Evolutionary conservation across 2,888 invertebrate species (phyloP).

Genomic region (Leptopilina syphax): DNA sequence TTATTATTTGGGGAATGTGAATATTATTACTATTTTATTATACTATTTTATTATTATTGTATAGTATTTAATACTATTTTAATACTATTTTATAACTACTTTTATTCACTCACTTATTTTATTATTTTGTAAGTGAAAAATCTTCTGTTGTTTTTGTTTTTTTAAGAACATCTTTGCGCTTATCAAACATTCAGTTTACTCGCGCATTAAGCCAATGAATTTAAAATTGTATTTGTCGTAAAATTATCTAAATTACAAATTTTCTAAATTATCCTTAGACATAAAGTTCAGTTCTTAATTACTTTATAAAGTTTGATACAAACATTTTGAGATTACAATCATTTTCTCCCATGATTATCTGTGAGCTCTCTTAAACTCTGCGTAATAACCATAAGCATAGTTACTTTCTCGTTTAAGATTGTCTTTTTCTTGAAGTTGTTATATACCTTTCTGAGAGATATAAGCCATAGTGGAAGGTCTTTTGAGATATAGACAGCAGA

Average conservation of each 20-base stretch:
- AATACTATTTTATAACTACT: no score
- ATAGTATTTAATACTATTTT: no score
- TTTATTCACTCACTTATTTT: no score
- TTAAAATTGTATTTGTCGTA: constrained; percentile 10
- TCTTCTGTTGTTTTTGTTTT: background rate
- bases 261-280: constrained; percentile 24
- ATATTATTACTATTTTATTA: no score
- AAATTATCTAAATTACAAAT: background rate
- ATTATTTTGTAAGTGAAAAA: no score
- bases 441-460: background rate
- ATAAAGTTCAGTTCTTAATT: constrained; percentile 23
- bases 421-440: constrained; percentile 26
- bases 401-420: constrained; percentile 30
- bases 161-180: constrained; percentile 31
- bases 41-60: no score
- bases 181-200: no score
- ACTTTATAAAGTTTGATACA: constrained; percentile 28
- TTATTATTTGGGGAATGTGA: no score
- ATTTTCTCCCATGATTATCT: constrained; percentile 34
- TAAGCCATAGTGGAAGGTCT: constrained; percentile 10
- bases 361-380: constrained; percentile 14
- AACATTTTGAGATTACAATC: constrained; percentile 27
- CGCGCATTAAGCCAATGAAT: background rate
- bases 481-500: constrained; percentile 6
- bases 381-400: constrained; percentile 38